phyloP scores from a whole-genome alignment of 2,797 vertebrate species.

The Oreortyx pictus region DNA sequence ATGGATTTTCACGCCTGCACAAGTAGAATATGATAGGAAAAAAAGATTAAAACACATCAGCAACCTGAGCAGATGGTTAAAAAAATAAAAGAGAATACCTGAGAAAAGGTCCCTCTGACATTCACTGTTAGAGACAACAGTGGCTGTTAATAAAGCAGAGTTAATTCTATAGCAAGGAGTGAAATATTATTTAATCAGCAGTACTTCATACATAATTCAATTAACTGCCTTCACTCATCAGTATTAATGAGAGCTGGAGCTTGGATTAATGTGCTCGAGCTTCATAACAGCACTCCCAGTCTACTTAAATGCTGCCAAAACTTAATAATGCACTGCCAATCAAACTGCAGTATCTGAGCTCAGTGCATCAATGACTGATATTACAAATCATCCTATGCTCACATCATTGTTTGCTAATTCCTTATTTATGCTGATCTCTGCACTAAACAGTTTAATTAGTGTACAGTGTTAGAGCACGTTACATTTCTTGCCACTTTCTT shows the following conservation, averaged over 20 bases:
- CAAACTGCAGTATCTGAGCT: conserved; percentile 71
- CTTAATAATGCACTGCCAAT: conserved; percentile 81
- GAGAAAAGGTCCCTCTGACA: conserved; percentile 74
- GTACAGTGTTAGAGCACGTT: conserved; percentile 36
- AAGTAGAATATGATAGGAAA: conserved; percentile 5
- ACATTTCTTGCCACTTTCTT: conserved; percentile 48
- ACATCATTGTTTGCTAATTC: conserved; percentile 77
- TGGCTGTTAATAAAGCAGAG: conserved; percentile 76
- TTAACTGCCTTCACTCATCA: conserved; percentile 82
- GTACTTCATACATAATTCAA: conserved; percentile 85
- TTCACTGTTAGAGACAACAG: conserved; percentile 72
- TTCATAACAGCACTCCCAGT: conserved; percentile 77
- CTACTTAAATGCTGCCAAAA: conserved; percentile 78
- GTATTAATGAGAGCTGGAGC: conserved; percentile 79
- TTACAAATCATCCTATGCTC: conserved; percentile 72
- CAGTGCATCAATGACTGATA: conserved; percentile 70
- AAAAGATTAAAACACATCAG: not conserved
- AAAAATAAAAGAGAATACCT: conserved; percentile 44
- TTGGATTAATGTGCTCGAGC: conserved; percentile 77
- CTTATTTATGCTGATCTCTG: conserved; percentile 77
- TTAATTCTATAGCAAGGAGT: conserved; percentile 78
- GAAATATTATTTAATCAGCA: conserved; percentile 85
- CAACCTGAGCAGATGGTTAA: conserved; percentile 66
- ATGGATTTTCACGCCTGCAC: not conserved
- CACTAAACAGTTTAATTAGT: conserved; percentile 78